Evolutionary conservation across 1,140 invertebrate genomes (phyloP), one percentile per base, ranked within the genome.

Genomic region (Drosophila kohkoa): DNA sequence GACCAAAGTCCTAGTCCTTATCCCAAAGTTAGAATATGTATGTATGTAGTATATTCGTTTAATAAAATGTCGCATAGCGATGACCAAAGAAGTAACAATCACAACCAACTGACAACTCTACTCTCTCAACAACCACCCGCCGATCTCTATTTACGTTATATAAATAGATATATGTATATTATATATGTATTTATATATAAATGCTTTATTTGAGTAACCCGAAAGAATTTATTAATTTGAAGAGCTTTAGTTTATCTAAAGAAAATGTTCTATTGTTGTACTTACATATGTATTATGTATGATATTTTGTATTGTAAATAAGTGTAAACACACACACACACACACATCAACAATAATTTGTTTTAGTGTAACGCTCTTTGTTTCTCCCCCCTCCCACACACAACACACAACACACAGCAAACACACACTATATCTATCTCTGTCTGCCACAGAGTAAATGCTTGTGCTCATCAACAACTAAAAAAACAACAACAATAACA

Each of bases 261-360:
- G 7, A 38, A 38, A 16, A 30, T 2, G 30, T 4, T 72, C 38
- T 58, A 43, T 43, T 60, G 8, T 48, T 71, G 35, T 59, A 52
- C 35, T 25, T 54, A n/a, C n/a, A n/a, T n/a, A 20, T 20, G 20
- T 20, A 38, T 49, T 59, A 35, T 68, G 65, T 59, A 59, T 16
- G 41, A 65, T 74, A 68, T 70, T 70, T 38, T 63, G 58, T 77
- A 52, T 62, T 63, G 52, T 75, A 70, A 64, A 49, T 64, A 70
- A 55, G 35, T 64, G 43, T 62, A 62, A 15, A 49, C 32, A 10
- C 54, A 58, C 59, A 51, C 15, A 52, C 64, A 55, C 60, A 25
- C 20, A 25, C 54, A 58, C 59, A 51, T 13, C 45, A 55, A 55
- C 60, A 51, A 54, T 64, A 52, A 81, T 78, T 66, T 65, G 51